Evolutionary conservation across 2,888 invertebrate genomes (phyloP).

Genomic region (Cryptops parisi): DNA sequence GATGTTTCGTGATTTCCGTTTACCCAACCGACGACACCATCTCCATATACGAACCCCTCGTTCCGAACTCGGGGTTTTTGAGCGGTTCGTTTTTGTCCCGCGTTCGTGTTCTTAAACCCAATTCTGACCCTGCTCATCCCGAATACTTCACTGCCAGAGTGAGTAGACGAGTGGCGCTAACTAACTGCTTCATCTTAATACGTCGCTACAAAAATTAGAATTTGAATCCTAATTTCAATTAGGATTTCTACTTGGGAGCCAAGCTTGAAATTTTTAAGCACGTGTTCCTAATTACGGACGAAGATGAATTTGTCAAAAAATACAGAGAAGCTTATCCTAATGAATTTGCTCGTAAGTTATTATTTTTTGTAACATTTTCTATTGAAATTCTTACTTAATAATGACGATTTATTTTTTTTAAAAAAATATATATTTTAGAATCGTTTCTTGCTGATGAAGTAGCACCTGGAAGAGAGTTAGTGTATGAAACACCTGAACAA

Average conservation of each 20-base stretch:
- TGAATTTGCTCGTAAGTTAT: background rate
- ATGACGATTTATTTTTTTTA: too few relatives aligned
- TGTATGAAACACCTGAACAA: too few relatives aligned
- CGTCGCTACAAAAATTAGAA: background rate
- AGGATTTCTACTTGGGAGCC: constrained; percentile 61
- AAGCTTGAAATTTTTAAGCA: constrained; percentile 55
- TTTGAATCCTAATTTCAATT: background rate
- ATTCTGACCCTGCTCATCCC: constrained; percentile 51
- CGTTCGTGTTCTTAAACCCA: constrained; percentile 51
- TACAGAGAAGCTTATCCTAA: constrained; percentile 19
- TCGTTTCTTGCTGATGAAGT: too few relatives aligned
- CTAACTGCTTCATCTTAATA: background rate
- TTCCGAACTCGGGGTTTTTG: constrained; percentile 56
- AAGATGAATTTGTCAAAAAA: constrained; percentile 51
- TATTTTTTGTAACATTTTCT: background rate
- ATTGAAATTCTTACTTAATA: too few relatives aligned
- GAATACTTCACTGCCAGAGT: constrained; percentile 51
- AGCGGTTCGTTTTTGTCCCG: constrained; percentile 60
- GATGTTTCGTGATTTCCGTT: constrained; percentile 61
- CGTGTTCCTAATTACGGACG: constrained; percentile 58
- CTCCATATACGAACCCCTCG: constrained; percentile 54
- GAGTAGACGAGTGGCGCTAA: too few relatives aligned
- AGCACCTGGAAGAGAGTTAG: too few relatives aligned
- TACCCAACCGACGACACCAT: constrained; percentile 59
- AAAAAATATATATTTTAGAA: too few relatives aligned